Percentiles rank a stretch among this genome's conserved stretches.
Evolutionary conservation across 2,797 vertebrate species (phyloP).

Genomic region (Peromyscus eremicus): DNA sequence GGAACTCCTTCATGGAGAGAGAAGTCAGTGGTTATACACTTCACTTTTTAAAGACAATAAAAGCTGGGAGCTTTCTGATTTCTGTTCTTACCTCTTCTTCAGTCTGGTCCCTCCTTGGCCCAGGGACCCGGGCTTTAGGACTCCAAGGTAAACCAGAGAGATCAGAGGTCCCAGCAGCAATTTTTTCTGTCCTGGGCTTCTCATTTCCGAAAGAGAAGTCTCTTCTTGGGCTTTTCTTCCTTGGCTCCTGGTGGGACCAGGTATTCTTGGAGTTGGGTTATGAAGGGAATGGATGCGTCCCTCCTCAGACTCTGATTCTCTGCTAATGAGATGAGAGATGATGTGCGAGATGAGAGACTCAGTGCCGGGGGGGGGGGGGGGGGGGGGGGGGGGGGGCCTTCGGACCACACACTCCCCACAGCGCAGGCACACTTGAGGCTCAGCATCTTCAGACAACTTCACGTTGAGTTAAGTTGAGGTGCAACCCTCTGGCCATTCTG

Average conservation of each 20-base stretch:
- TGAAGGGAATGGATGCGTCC: not conserved
- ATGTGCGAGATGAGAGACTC: not conserved
- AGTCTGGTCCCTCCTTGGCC: not conserved
- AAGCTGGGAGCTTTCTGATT: not conserved
- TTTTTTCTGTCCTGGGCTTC: not conserved
- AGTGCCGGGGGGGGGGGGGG: too few relatives aligned
- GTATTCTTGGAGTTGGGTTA: not conserved
- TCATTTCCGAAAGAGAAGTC: not conserved
- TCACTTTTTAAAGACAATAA: conserved; percentile 2
- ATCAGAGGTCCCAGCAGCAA: not conserved
- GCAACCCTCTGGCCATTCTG: not conserved
- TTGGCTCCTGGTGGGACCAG: not conserved
- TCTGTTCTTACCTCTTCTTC: conserved; percentile 50
- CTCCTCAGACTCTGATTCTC: not conserved
- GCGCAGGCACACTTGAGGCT: too few relatives aligned
- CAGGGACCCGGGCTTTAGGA: fast-evolving
- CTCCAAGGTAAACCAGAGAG: not conserved
- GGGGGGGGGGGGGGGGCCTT: too few relatives aligned
- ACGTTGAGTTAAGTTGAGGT: not conserved
- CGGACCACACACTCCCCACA: not conserved
- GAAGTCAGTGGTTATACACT: conserved; percentile 66
- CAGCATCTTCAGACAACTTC: not conserved
- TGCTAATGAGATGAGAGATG: not conserved
- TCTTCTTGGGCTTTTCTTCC: not conserved
- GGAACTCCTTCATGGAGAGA: conserved; percentile 67